Evolutionary conservation across 2,797 vertebrate species (phyloP).

Genomic region (Sebastes hubbsi): DNA sequence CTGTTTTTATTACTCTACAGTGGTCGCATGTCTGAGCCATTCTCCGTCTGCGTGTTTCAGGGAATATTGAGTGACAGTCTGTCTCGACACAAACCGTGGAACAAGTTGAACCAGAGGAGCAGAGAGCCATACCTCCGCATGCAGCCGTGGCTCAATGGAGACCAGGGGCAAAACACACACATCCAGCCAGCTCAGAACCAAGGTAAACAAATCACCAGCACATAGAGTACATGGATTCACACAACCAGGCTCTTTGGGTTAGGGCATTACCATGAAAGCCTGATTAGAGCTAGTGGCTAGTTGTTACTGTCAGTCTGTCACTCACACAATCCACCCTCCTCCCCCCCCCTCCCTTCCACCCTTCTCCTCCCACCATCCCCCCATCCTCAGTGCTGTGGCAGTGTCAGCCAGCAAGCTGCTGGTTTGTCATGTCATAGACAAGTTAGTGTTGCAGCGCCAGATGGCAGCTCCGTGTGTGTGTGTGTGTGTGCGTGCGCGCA

Average conservation of each 20-base stretch:
- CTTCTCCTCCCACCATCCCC: slow-evolving; percentile 52
- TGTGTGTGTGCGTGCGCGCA: slow-evolving; percentile 17
- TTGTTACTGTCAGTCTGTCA: slow-evolving; percentile 75
- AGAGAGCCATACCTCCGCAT: slow-evolving; percentile 96
- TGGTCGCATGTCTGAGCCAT: slow-evolving; percentile 32
- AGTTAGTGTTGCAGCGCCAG: slow-evolving; percentile 83
- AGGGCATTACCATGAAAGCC: slow-evolving; percentile 51
- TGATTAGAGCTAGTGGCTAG: slow-evolving; percentile 74
- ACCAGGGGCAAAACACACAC: slow-evolving; percentile 90
- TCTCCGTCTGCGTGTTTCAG: slow-evolving; percentile 76
- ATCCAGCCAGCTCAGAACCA: slow-evolving; percentile 73
- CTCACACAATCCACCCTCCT: slow-evolving; percentile 50
- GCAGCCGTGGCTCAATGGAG: slow-evolving; percentile 97
- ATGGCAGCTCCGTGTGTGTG: slow-evolving; percentile 76
- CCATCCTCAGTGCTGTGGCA: slow-evolving; percentile 76
- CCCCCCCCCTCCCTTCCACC: neutral
- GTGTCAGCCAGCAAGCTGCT: slow-evolving; percentile 84
- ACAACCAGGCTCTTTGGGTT: slow-evolving; percentile 38
- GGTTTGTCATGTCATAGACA: slow-evolving; percentile 84
- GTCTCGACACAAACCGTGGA: slow-evolving; percentile 94
- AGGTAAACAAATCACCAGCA: slow-evolving; percentile 62
- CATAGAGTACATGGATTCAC: slow-evolving; percentile 5
- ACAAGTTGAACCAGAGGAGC: slow-evolving; percentile 95
- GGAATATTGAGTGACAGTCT: slow-evolving; percentile 94
- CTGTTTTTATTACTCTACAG: slow-evolving; percentile 4